Percentiles rank a stretch among this genome's conserved stretches.
These are phyloP conservation scores for Bergia sp. DNA, from an alignment of 92 coral and sea anemone genomes.

Conservation along the genomic window DNA sequence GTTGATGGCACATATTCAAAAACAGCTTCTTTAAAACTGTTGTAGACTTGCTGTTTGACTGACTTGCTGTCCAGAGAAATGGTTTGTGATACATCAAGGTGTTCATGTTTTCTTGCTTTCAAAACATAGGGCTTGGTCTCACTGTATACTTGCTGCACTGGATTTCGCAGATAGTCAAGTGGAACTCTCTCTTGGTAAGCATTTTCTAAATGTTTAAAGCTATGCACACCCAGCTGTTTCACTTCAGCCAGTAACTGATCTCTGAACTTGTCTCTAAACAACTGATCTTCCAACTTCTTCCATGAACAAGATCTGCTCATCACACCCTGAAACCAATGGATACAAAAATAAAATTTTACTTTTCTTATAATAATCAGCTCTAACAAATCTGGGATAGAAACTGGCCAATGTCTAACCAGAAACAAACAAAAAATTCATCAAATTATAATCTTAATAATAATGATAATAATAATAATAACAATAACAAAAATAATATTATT, in stretches of 20 bases:
- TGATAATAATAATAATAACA: too few species aligned
- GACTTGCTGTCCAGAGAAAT: slow-evolving; percentile 66
- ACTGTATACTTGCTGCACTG: slow-evolving; percentile 12
- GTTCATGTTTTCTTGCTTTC: slow-evolving; percentile 5
- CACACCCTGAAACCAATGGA: slow-evolving; percentile 74
- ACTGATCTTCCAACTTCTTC: slow-evolving; percentile 80
- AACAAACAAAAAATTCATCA: not conserved
- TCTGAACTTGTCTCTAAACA: slow-evolving; percentile 66
- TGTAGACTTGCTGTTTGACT: slow-evolving; percentile 61
- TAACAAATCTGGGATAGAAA: not conserved
- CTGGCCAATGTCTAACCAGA: not conserved
- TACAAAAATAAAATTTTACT: not conserved
- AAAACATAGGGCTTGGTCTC: slow-evolving; percentile 24
- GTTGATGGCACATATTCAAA: slow-evolving; percentile 66
- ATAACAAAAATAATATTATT: too few species aligned
- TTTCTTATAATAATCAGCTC: not conserved
- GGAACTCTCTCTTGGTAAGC: not conserved
- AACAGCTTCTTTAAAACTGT: slow-evolving; percentile 58
- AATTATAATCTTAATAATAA: too few species aligned
- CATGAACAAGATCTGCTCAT: slow-evolving; percentile 90
- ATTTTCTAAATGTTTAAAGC: slow-evolving; percentile 1
- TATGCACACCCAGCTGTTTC: slow-evolving; percentile 4
- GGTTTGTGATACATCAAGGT: slow-evolving; percentile 56
- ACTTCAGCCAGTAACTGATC: slow-evolving; percentile 64
- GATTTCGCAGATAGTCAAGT: not conserved